Percentiles rank a stretch among this genome's conserved stretches.
These are phyloP conservation scores for Cinara cedri DNA, from an alignment of 2,888 invertebrate species.

Conservation along the genomic window DNA sequence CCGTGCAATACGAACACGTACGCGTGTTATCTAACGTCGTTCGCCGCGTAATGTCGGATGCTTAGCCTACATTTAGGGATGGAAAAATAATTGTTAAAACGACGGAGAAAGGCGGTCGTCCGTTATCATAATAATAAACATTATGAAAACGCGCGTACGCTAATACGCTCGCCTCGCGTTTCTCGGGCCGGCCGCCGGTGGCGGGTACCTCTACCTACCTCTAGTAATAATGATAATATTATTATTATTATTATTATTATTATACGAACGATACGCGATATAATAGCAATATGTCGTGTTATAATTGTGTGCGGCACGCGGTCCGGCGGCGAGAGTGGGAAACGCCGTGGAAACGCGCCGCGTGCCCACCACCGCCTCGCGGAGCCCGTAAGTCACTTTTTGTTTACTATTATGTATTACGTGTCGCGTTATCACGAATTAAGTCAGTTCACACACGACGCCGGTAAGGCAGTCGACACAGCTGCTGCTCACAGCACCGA, in stretches of 20 bases:
- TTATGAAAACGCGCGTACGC: too few relatives aligned
- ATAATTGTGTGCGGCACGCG: too few relatives aligned
- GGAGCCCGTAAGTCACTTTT: slow-evolving; percentile 37
- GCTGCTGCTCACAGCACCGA: slow-evolving; percentile 1
- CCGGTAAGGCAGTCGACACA: slow-evolving; percentile 51
- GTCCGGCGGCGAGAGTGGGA: slow-evolving; percentile 53
- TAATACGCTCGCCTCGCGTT: slow-evolving; percentile 27
- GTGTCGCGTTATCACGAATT: slow-evolving; percentile 54
- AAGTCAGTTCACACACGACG: slow-evolving; percentile 51
- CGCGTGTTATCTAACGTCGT: slow-evolving; percentile 10
- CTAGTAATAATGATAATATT: neutral
- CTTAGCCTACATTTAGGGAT: slow-evolving; percentile 39
- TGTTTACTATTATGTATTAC: slow-evolving; percentile 55
- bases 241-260: too few relatives aligned
- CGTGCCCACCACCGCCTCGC: slow-evolving; percentile 53
- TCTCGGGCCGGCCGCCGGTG: slow-evolving; percentile 7
- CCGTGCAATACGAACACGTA: too few relatives aligned
- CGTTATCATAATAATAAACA: slow-evolving; percentile 4
- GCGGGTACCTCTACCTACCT: too few relatives aligned
- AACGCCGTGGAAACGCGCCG: slow-evolving; percentile 37
- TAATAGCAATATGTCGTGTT: too few relatives aligned
- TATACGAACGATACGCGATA: slow-evolving; percentile 26
- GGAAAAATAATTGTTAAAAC: slow-evolving; percentile 1
- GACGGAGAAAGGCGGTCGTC: slow-evolving; percentile 50
- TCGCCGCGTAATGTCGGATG: too few relatives aligned